phyloP scores from a whole-genome alignment of 2,888 invertebrate species.

The Drosophila birchii region DNA sequence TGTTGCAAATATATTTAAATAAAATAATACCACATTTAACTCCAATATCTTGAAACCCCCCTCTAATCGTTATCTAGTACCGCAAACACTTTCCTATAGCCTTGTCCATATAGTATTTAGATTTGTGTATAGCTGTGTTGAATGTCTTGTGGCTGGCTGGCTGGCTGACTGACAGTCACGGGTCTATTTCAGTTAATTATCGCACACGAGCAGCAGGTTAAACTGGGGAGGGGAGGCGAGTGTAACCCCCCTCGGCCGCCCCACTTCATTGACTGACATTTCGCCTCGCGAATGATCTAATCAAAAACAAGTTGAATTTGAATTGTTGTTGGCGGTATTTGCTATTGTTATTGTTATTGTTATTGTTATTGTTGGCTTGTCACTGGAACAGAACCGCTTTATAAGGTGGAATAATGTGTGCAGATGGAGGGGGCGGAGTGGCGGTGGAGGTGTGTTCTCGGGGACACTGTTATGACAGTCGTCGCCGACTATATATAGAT shows the following conservation, averaged over 20 bases:
- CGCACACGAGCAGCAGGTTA: constrained; percentile 70
- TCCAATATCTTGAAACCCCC: not conserved
- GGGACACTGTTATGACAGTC: constrained; percentile 42
- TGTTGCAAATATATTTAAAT: not conserved
- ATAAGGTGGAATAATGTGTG: constrained; percentile 2
- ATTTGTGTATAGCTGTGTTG: constrained; percentile 22
- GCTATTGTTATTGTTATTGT: constrained; percentile 32
- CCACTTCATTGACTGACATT: constrained; percentile 72
- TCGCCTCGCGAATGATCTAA: constrained; percentile 75
- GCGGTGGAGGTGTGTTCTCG: not conserved
- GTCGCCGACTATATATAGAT: constrained; percentile 37
- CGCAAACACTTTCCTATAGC: not conserved
- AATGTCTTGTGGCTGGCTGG: constrained; percentile 39
- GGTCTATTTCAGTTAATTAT: constrained; percentile 80
- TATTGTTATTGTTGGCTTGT: constrained; percentile 45
- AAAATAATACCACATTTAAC: not conserved
- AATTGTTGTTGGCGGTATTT: constrained; percentile 58
- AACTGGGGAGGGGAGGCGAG: constrained; percentile 18
- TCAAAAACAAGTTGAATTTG: constrained; percentile 78
- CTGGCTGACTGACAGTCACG: constrained; percentile 58
- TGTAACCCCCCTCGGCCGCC: constrained; percentile 18
- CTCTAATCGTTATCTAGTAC: not conserved
- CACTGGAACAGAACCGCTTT: constrained; percentile 43
- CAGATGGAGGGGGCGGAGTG: not conserved
- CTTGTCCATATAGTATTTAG: constrained; percentile 1